These are phyloP conservation scores for western clawed frog (Xenopus tropicalis) DNA, from an alignment of 2,113 vertebrate species.

Conservation along the genomic window UCB_Xtro_10.0 CM004452.2:25721001-25721500, in stretches of 20 bases:
- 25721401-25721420: constrained; percentile 52
- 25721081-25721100: too few species aligned
- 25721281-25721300: constrained; percentile 55
- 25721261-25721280: constrained; percentile 54
- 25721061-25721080: too few species aligned
- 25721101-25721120: too few species aligned
- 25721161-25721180: too few species aligned
- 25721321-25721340: constrained; percentile 56
- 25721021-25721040: too few species aligned
- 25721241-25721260: constrained; percentile 58
- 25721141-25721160: too few species aligned
- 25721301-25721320: constrained; percentile 55
- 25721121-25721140: too few species aligned
- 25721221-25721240: constrained; percentile 53
- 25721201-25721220: constrained; percentile 48
- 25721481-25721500: too few species aligned
- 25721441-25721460: too few species aligned
- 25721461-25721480: too few species aligned
- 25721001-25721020: too few species aligned
- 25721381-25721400: constrained; percentile 50
- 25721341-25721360: constrained; percentile 54
- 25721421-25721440: constrained; percentile 52
- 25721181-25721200: constrained; percentile 42
- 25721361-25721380: constrained; percentile 54
- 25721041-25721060: too few species aligned